Percentiles rank a stretch among this genome's conserved stretches.
Evolutionary conservation across 2,888 invertebrate genomes (phyloP).

Genomic region (Sinohyriopsis cumingii): DNA sequence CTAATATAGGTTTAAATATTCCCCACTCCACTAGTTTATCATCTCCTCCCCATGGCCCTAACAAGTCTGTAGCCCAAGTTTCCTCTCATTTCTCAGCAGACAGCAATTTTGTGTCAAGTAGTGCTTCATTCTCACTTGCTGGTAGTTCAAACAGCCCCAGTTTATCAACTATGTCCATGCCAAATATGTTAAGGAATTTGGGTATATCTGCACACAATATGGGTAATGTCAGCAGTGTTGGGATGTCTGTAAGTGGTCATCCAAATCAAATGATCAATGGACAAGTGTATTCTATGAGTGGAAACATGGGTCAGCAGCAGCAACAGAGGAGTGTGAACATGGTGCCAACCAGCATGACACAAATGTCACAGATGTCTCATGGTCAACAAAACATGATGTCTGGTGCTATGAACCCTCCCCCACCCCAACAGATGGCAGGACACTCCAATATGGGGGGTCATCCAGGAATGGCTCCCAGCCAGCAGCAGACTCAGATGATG

Average conservation of each 20-base stretch:
- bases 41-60: conserved; percentile 61
- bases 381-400: conserved; percentile 41
- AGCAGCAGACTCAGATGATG: conserved; percentile 49
- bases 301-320: conserved; percentile 32
- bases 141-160: conserved; percentile 18
- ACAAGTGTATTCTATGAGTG: conserved; percentile 59
- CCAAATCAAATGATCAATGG: conserved; percentile 67
- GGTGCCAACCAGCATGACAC: conserved; percentile 18
- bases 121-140: conserved; percentile 43
- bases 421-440: conserved; percentile 39
- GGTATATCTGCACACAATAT: no score
- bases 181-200: conserved; percentile 11
- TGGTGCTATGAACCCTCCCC: conserved; percentile 38
- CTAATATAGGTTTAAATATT: conserved; percentile 60
- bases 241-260: conserved; percentile 27
- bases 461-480: conserved; percentile 49
- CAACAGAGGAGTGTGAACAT: conserved; percentile 40
- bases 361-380: conserved; percentile 6
- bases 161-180: conserved; percentile 31
- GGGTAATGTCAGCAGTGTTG: no score
- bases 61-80: conserved; percentile 38
- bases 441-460: conserved; percentile 51
- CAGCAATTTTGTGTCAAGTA: conserved; percentile 47
- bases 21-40: conserved; percentile 60
- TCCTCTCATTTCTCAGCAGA: conserved; percentile 37